Conservation (phyloP, 2,113 vertebrate species). For the Dipodomys stephensi region DNA sequence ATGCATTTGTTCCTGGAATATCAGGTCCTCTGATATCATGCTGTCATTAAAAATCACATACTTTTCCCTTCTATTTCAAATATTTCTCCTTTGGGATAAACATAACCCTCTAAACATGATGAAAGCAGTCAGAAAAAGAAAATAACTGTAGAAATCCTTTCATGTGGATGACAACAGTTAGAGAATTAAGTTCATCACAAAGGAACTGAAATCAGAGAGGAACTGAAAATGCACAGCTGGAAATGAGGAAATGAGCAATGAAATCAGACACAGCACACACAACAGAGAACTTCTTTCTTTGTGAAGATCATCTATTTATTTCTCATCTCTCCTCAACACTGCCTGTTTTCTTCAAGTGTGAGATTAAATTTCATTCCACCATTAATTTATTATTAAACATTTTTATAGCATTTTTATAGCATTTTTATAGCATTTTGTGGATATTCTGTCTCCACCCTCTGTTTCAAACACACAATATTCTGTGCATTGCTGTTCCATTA, state of each 20-base stretch:
- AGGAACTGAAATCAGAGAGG: not conserved
- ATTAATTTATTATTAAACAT: not conserved
- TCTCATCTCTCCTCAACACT: not conserved
- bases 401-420: no score
- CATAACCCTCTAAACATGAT: not conserved
- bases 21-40: not conserved
- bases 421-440: no score
- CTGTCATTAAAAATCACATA: not conserved
- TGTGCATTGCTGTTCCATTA: not conserved
- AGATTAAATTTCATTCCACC: not conserved
- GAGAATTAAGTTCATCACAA: not conserved
- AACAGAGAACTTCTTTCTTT: not conserved
- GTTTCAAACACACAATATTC: not conserved
- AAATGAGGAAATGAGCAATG: not conserved
- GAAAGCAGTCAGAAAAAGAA: not conserved
- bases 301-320: not conserved
- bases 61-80: not conserved
- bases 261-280: not conserved
- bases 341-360: not conserved
- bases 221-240: not conserved
- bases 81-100: not conserved
- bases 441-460: not conserved
- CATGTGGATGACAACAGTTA: not conserved
- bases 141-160: not conserved
- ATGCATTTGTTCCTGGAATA: not conserved